Evolutionary conservation across 2,113 vertebrate genomes (phyloP).

Genomic region (Herpetotheres cachinnans): DNA sequence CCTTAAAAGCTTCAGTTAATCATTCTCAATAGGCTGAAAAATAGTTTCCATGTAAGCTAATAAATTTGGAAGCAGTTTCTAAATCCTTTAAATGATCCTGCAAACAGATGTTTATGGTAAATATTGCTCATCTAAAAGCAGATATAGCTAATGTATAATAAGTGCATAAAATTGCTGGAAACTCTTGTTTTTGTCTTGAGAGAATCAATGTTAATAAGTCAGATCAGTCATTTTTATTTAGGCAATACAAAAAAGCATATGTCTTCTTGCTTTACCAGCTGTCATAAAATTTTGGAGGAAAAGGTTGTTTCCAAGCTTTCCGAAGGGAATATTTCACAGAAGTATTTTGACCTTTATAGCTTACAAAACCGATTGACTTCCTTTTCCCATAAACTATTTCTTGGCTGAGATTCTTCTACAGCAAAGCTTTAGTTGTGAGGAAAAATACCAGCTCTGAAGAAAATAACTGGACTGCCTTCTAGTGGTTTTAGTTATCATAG

Average conservation of each 20-base stretch:
- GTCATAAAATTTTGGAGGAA: slow-evolving; percentile 66
- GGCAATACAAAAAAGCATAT: slow-evolving; percentile 58
- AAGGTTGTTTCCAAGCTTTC: slow-evolving; percentile 57
- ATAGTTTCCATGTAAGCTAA: slow-evolving; percentile 22
- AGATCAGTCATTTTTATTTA: slow-evolving; percentile 72
- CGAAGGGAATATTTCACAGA: slow-evolving; percentile 55
- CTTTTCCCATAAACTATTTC: slow-evolving; percentile 48
- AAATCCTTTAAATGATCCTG: slow-evolving; percentile 49
- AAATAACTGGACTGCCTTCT: slow-evolving; percentile 54
- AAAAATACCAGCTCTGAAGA: slow-evolving; percentile 1
- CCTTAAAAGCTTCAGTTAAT: slow-evolving; percentile 26
- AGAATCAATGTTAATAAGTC: slow-evolving; percentile 61
- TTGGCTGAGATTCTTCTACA: slow-evolving; percentile 36
- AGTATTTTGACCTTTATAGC: slow-evolving; percentile 68
- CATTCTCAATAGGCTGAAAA: slow-evolving; percentile 31
- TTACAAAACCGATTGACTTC: slow-evolving; percentile 53
- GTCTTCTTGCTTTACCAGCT: slow-evolving; percentile 63
- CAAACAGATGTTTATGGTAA: slow-evolving; percentile 62
- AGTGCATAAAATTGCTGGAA: slow-evolving; percentile 28
- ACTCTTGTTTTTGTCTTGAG: slow-evolving; percentile 30
- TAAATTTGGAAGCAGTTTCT: slow-evolving; percentile 43
- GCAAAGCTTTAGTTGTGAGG: not conserved
- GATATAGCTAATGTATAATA: slow-evolving; percentile 50
- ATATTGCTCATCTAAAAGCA: slow-evolving; percentile 64
- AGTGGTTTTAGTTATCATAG: not conserved